phyloP scores from a whole-genome alignment of 2,797 vertebrate species.

The Gastrophryne carolinensis region DNA sequence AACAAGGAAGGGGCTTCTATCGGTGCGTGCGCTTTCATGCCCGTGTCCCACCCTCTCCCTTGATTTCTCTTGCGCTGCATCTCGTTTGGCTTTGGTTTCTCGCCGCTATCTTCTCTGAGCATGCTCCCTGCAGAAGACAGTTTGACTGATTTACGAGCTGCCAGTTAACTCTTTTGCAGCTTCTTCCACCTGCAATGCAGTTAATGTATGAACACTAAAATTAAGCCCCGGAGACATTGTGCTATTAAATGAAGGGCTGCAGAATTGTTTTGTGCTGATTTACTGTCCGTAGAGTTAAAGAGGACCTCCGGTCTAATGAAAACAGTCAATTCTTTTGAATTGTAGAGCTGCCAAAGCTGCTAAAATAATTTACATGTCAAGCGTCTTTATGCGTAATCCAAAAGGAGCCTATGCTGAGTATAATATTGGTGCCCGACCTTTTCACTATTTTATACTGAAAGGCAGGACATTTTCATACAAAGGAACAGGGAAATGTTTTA shows the following conservation, averaged over 20 bases:
- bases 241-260: neutral
- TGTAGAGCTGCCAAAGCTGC: no score
- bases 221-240: neutral
- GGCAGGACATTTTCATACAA: no score
- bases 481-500: no score
- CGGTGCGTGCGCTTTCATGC: constrained; percentile 32
- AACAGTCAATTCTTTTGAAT: neutral
- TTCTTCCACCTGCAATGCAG: constrained; percentile 38
- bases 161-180: constrained; percentile 21
- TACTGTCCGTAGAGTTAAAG: neutral
- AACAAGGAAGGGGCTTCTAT: constrained; percentile 53
- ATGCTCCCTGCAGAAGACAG: constrained; percentile 23
- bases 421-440: no score
- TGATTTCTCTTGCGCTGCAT: constrained; percentile 23
- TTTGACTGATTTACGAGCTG: constrained; percentile 28
- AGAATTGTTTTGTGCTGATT: neutral
- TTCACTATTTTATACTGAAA: no score
- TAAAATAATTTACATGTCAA: no score
- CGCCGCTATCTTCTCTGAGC: constrained; percentile 22
- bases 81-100: constrained; percentile 30
- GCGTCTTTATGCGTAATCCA: no score
- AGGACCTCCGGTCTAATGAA: neutral
- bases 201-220: neutral
- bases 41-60: constrained; percentile 28
- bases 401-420: no score